Conservation (phyloP, 2,797 vertebrate genomes). For the Mus spretus region DNA sequence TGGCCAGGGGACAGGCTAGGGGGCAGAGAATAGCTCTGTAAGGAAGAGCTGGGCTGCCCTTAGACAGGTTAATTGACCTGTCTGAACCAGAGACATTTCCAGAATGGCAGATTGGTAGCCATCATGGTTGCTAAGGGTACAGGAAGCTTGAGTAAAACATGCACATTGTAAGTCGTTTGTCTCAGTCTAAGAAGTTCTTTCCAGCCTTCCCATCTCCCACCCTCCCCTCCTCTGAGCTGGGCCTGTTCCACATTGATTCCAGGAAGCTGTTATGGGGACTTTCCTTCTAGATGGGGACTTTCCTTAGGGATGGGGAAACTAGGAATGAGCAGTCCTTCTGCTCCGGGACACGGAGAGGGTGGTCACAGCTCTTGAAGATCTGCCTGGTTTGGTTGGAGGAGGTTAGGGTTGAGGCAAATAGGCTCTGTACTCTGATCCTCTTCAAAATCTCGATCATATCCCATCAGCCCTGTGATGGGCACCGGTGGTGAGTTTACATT, state of each 20-base stretch:
- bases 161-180: background rate
- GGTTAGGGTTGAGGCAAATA: background rate
- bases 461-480: background rate
- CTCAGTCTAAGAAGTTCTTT: background rate
- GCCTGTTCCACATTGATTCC: background rate
- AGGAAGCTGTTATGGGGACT: fast-evolving
- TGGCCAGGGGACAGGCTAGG: fast-evolving
- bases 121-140: fast-evolving
- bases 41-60: background rate
- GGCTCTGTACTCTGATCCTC: background rate
- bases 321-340: background rate
- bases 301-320: background rate
- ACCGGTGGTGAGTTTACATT: background rate
- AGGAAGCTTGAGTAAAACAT: fast-evolving
- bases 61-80: background rate
- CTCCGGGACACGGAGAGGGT: no score
- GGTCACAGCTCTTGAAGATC: background rate
- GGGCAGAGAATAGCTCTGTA: no score
- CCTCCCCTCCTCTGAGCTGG: background rate
- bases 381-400: background rate
- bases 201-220: background rate
- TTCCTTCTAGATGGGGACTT: no score
- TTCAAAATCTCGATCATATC: background rate
- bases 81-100: background rate
- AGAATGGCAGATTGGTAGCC: background rate